Base-by-base conservation (phyloP, 64 coral and sea anemone genomes). In the Catalaphyllia jardinei region DNA sequence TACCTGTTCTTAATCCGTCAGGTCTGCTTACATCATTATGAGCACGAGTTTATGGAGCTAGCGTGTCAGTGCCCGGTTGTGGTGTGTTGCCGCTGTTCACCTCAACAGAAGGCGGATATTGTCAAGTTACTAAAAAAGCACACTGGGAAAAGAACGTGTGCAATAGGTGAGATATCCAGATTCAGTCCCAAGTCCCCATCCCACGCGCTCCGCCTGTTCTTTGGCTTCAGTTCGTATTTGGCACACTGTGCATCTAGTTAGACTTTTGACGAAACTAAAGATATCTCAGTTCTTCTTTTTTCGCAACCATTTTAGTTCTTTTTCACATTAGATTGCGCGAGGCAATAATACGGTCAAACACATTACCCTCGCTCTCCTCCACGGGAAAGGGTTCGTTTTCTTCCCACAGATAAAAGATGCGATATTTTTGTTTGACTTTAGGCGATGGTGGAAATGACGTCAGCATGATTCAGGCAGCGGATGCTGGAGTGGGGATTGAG, bases 361-460 rank as follows among this genome's bases (percentile, higher is more conserved):
- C 0, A 12, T 33, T 16, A 31, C 16, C 29, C 4, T 13, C 29
- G 30, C 29, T 10, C n/a, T 29, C 15, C 39, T 60, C 22, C 17
- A 28, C 60, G 9, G 22, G 65, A 69, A 67, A 8, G 24, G n/a
- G 0, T 19, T 65, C 4, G 22, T 55, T 2, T 49, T 33, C 49
- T 9, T 78, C n/a, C 0, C 31, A 8, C 35, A 10, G 76, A 18
- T 78, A 74, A 46, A 15, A 22, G 46, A 46, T 38, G 12, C 74
- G 1, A 10, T 39, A 17, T 61, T 22, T 63, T 69, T 75, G 52
- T 49, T 79, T 39, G 73, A 0, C 63, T 89, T 79, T 29, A 99
- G 97, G 97, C 55, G 97, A 99, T 64, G 97, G 97, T 11, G 97
- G 97, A 64, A 99, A 99, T 95, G 97, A 99, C 84, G 97, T 99